These are phyloP conservation scores for Rhizoglyphus robini DNA, from an alignment of 1,140 invertebrate species.

Conservation along the genomic window DNA sequence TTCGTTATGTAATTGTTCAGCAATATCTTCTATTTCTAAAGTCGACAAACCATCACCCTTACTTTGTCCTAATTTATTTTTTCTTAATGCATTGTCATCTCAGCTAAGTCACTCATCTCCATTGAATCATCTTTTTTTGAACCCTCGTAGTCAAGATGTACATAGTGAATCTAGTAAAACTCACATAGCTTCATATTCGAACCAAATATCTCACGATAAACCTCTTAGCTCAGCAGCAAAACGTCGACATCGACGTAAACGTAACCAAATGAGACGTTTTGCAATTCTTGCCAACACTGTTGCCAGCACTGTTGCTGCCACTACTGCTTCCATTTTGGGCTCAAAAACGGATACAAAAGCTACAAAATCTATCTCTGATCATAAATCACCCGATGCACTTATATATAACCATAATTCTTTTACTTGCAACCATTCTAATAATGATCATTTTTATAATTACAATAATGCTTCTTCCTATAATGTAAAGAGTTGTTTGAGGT, in stretches of 20 bases:
- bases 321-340: conserved; percentile 4
- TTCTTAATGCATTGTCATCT: background rate
- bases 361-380: background rate
- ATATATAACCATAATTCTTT: background rate
- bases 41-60: background rate
- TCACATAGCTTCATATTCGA: too few relatives aligned
- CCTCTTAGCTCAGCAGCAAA: conserved; percentile 10
- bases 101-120: too few relatives aligned
- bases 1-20: background rate
- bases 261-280: conserved; percentile 14
- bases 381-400: background rate
- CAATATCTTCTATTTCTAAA: background rate
- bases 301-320: background rate
- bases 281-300: background rate
- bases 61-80: background rate
- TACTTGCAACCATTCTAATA: conserved; percentile 13
- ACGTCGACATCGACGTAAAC: conserved; percentile 2
- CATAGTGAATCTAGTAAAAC: too few relatives aligned
- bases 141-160: too few relatives aligned
- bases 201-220: too few relatives aligned
- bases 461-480: conserved; percentile 10
- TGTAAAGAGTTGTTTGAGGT: conserved; percentile 7
- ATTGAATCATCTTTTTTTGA: too few relatives aligned
- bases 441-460: conserved; percentile 15
- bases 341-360: background rate